phyloP scores from a whole-genome alignment of 2,888 invertebrate species.

The Cistogaster globosa region DNA sequence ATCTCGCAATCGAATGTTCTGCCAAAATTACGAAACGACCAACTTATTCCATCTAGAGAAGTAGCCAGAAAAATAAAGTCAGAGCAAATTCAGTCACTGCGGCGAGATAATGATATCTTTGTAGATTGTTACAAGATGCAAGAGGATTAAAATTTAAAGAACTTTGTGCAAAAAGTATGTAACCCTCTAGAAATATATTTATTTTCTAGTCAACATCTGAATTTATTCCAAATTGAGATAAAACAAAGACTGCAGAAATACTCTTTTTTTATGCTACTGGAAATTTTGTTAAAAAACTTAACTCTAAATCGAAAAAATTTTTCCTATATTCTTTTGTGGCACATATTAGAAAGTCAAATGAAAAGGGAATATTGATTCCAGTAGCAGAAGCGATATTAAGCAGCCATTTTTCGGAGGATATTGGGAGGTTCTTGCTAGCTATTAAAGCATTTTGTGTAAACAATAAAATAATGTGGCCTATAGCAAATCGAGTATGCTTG shows the following conservation, averaged over 20 bases:
- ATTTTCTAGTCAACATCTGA: too few species aligned
- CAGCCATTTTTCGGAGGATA: neutral
- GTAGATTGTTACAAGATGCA: neutral
- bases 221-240: neutral
- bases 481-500: neutral
- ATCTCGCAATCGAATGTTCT: neutral
- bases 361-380: neutral
- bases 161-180: neutral
- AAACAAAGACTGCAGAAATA: neutral
- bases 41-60: neutral
- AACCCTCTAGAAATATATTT: neutral
- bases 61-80: conserved; percentile 4
- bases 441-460: too few species aligned
- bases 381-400: neutral
- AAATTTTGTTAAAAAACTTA: neutral
- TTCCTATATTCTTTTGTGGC: neutral
- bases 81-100: neutral
- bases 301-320: neutral
- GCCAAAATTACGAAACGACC: neutral
- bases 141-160: neutral
- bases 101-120: neutral
- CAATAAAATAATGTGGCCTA: neutral
- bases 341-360: neutral
- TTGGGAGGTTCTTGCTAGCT: neutral
- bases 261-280: neutral